Percentiles rank a stretch among this genome's conserved stretches.
Conservation (phyloP, 37 sponge, comb jelly and placozoan genomes). For the Bolinopsis microptera region DNA sequence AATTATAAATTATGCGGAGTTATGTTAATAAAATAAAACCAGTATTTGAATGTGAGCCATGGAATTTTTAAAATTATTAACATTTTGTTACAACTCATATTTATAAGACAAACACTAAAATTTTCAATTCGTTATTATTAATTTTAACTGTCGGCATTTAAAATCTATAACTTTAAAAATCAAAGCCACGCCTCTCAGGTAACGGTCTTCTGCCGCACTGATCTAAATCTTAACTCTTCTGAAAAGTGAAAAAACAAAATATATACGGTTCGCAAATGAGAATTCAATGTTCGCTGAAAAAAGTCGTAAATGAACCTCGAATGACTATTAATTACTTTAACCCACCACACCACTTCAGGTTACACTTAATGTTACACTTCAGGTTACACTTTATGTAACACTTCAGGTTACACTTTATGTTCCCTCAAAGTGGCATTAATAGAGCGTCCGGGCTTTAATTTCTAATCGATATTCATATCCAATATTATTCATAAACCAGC, state of each 20-base stretch:
- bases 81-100: not conserved
- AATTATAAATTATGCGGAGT: no score
- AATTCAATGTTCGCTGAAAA: not conserved
- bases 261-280: not conserved
- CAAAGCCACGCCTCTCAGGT: not conserved
- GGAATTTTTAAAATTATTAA: not conserved
- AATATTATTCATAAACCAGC: not conserved
- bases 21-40: no score
- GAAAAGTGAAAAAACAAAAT: not conserved
- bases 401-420: no score
- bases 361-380: no score
- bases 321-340: no score
- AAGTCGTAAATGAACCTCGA: not conserved
- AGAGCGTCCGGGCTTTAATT: no score
- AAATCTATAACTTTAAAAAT: not conserved
- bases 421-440: no score
- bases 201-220: not conserved
- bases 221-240: no score
- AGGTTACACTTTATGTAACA: no score
- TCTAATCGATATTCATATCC: no score
- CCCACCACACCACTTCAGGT: no score
- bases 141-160: not conserved
- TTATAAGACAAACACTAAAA: not conserved
- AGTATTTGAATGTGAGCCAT: not conserved
- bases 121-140: not conserved